These are phyloP conservation scores for Amphiprion percula DNA, from an alignment of 2,113 vertebrate species.

Conservation along the genomic window DNA sequence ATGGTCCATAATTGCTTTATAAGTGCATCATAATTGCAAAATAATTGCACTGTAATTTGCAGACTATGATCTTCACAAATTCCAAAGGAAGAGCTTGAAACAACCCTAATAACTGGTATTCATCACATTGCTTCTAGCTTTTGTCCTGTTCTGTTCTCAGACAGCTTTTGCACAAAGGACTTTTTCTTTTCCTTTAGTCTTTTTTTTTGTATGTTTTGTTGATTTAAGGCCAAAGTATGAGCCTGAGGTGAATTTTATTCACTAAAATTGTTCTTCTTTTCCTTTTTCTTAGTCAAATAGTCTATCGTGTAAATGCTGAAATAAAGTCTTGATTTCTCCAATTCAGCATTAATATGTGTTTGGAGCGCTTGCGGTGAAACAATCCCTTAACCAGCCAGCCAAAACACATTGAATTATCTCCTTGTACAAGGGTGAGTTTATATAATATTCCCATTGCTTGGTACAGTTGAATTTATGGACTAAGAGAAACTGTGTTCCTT, in stretches of 20 bases:
- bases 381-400: slow-evolving; percentile 40
- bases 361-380: slow-evolving; percentile 51
- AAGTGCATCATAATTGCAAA: slow-evolving; percentile 25
- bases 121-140: background rate
- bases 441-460: slow-evolving; percentile 72
- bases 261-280: slow-evolving; percentile 22
- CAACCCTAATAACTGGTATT: background rate
- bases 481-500: slow-evolving; percentile 62
- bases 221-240: slow-evolving; percentile 31
- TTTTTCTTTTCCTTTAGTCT: background rate
- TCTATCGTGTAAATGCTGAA: slow-evolving; percentile 39
- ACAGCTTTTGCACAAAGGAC: background rate
- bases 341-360: slow-evolving; percentile 50
- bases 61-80: slow-evolving; percentile 2
- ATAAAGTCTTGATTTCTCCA: slow-evolving; percentile 41
- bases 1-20: background rate
- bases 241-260: slow-evolving; percentile 43
- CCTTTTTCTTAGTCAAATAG: background rate
- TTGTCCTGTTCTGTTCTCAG: background rate
- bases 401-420: slow-evolving; percentile 65
- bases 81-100: slow-evolving; percentile 5
- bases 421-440: slow-evolving; percentile 62
- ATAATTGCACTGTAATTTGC: slow-evolving; percentile 21
- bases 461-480: slow-evolving; percentile 65
- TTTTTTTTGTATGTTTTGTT: background rate